phyloP scores from a whole-genome alignment of 2,888 invertebrate genomes.

The Drosophila diplacantha region DNA sequence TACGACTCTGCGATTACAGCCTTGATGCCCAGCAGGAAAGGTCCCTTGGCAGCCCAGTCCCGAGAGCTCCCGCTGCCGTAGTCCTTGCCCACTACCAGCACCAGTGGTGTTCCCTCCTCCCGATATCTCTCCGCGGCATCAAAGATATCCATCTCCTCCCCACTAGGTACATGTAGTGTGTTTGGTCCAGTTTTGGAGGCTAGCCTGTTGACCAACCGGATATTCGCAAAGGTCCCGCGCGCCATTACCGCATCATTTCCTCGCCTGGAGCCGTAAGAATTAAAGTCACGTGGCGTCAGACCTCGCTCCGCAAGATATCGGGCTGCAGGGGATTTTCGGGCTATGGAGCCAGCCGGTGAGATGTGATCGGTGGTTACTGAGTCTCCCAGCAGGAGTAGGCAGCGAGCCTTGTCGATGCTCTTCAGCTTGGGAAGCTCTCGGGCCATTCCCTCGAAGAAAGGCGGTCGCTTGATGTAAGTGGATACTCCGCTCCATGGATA shows the following conservation, averaged over 20 bases:
- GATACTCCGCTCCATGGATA: constrained; percentile 95
- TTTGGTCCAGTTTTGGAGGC: constrained; percentile 82
- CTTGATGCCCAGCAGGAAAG: constrained; percentile 89
- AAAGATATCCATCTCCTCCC: constrained; percentile 35
- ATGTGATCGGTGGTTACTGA: constrained; percentile 99
- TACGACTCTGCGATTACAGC: constrained; percentile 98
- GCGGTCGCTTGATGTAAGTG: constrained; percentile 97
- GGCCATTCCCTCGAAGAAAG: constrained; percentile 93
- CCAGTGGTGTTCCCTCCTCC: constrained; percentile 24
- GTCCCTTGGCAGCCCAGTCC: constrained; percentile 92
- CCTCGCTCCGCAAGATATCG: constrained; percentile 74
- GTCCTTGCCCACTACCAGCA: constrained; percentile 95
- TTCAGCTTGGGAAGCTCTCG: constrained; percentile 80
- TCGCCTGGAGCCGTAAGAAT: constrained; percentile 97
- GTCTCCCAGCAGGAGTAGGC: constrained; percentile 92
- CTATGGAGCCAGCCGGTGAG: constrained; percentile 98
- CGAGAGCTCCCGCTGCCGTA: constrained; percentile 39
- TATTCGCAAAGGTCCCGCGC: constrained; percentile 34
- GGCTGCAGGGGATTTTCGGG: constrained; percentile 92
- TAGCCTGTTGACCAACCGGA: constrained; percentile 30
- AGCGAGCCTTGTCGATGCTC: constrained; percentile 85
- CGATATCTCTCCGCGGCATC: constrained; percentile 33
- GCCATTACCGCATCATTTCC: constrained; percentile 95
- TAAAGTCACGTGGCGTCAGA: constrained; percentile 94
- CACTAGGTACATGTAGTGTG: constrained; percentile 85